Percentiles rank a stretch among this genome's conserved stretches.
Evolutionary conservation across 2,888 invertebrate species (phyloP).

Genomic region (Melipona beecheii): DNA sequence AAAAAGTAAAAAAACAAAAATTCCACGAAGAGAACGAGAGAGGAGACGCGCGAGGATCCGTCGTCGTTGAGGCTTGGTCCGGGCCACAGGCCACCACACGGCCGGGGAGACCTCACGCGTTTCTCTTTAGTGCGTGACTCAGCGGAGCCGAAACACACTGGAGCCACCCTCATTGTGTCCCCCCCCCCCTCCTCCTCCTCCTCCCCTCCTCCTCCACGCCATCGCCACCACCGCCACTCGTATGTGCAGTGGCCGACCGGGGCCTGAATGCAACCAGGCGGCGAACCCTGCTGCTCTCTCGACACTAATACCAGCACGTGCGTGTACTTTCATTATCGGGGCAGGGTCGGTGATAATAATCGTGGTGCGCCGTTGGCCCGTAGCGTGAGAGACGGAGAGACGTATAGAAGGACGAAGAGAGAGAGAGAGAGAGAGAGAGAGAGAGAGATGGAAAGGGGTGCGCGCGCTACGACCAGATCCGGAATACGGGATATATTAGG

Average conservation of each 20-base stretch:
- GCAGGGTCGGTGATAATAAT: constrained; percentile 80
- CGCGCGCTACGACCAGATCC: constrained; percentile 54
- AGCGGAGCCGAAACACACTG: constrained; percentile 76
- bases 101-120: constrained; percentile 66
- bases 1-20: constrained; percentile 44
- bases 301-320: constrained; percentile 70
- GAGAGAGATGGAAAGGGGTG: constrained; percentile 61
- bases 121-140: constrained; percentile 79
- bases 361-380: constrained; percentile 71
- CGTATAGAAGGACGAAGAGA: constrained; percentile 43
- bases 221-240: constrained; percentile 24
- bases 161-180: constrained; percentile 69
- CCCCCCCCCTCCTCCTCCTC: constrained; percentile 53
- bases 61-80: background rate
- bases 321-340: constrained; percentile 80
- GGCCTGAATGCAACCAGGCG: constrained; percentile 70
- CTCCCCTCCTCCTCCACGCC: constrained; percentile 36
- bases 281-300: constrained; percentile 66
- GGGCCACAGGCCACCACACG: constrained; percentile 38
- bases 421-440: constrained; percentile 58
- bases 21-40: background rate
- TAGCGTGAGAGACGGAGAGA: constrained; percentile 43
- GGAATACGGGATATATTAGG: constrained; percentile 68
- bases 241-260: constrained; percentile 38
- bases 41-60: background rate